These are phyloP conservation scores for Oeneis ivallda DNA, from an alignment of 2,888 invertebrate genomes.

Conservation along the genomic window DNA sequence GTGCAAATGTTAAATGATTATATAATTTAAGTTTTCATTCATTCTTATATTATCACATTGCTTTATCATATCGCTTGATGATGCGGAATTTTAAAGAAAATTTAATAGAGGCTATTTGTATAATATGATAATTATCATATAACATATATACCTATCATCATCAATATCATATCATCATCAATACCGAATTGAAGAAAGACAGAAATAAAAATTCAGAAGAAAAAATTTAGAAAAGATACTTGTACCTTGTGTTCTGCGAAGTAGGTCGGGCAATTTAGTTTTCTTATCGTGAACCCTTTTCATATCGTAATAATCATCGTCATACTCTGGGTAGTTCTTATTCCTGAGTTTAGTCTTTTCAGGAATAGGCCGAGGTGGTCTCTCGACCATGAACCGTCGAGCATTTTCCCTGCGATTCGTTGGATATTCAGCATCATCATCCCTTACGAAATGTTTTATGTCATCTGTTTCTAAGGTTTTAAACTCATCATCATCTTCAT, in stretches of 20 bases:
- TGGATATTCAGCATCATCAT: conserved; percentile 29
- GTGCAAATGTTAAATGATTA: no score
- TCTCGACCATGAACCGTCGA: conserved; percentile 4
- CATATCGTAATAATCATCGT: conserved; percentile 65
- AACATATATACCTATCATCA: no score
- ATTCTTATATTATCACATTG: no score
- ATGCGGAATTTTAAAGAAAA: no score
- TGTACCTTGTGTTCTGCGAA: conserved; percentile 57
- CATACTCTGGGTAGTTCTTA: conserved; percentile 47
- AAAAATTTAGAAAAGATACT: neutral
- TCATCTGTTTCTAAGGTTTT: conserved; percentile 30
- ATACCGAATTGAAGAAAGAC: no score
- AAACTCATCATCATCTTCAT: conserved; percentile 40
- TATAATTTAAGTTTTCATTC: no score
- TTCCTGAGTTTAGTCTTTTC: conserved; percentile 15
- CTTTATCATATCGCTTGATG: no score
- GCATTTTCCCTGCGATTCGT: conserved; percentile 7
- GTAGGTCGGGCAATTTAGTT: conserved; percentile 52
- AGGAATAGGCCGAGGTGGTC: conserved; percentile 5
- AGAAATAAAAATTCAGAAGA: no score
- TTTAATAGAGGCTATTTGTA: no score
- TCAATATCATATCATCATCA: no score
- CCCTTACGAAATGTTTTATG: conserved; percentile 26
- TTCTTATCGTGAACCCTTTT: conserved; percentile 59
- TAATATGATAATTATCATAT: no score